Evolutionary conservation across 2,888 invertebrate genomes (phyloP), one percentile per base, ranked within the genome.

Genomic region (Nematopogon swammerdamellus): DNA sequence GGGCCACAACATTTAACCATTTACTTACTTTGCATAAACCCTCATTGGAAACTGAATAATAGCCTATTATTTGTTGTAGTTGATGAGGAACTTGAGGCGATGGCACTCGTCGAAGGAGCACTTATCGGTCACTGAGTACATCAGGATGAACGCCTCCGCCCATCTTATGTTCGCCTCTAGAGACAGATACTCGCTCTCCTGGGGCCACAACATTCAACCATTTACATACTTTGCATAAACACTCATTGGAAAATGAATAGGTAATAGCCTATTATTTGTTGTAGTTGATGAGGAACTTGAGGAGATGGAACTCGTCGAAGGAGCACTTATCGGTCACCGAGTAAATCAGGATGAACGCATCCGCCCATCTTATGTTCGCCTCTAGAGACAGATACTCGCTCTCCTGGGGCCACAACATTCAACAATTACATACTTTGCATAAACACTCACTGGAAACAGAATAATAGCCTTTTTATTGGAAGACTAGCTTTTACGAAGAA

Each of bases 311-410:
- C 63, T 92, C 91, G 66, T 92, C 91, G 66, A 93, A 93, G 50
- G 92, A 92, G 63, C 92, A 92, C 67, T 92, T 90, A 69, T 94
- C 93, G 1, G 92, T 92, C 30, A 93, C 90, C 0, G 92, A 92
- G 65, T 93, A 94, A 81, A 93, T 87, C 48, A 93, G 79, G 49
- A 93, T 85, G 63, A 91, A 92, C 17, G 91, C 92, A 65, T 94
- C 93, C 1, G 93, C 93, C 92, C 92, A 93, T 51, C 90, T 82
- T 51, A 93, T 91, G 64, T 92, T 88, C 51, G 85, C 84, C 68
- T 93, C 92, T 56, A 91, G 67, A 49, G 85, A 84, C 46, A 83
- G 68, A 56, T 84, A 85, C 65, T 88, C 87, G 54, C 81, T 81
- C 70, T 88, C 87, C 88, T 89, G 65, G 4, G 10, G 25, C 5